A percentile compares a stretch with the other conserved stretches of the same genome.
Conservation (phyloP, 2,888 invertebrate genomes). For the Sphaerophoria taeniata region DNA sequence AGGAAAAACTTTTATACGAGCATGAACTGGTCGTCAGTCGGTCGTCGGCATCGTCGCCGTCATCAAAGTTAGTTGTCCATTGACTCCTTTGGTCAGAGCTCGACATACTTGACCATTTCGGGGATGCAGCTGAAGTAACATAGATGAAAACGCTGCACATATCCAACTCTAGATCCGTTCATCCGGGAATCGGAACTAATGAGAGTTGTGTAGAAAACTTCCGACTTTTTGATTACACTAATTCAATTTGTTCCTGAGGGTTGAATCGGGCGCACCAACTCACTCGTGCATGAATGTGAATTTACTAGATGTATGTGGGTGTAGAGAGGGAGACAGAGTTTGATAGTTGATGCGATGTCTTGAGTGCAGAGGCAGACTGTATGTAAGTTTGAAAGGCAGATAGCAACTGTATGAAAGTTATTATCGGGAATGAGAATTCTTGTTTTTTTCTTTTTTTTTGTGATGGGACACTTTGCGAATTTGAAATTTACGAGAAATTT, state of each 20-base stretch:
- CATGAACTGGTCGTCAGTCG: conserved; percentile 44
- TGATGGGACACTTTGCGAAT: conserved; percentile 69
- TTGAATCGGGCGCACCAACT: conserved; percentile 17
- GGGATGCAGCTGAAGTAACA: conserved; percentile 18
- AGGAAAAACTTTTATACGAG: conserved; percentile 62
- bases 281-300: conserved; percentile 30
- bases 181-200: conserved; percentile 74
- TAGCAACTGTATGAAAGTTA: conserved; percentile 64
- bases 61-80: conserved; percentile 22
- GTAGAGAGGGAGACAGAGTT: neutral
- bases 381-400: conserved; percentile 9
- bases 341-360: conserved; percentile 72
- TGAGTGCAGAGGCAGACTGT: conserved; percentile 30
- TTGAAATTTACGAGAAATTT: conserved; percentile 70
- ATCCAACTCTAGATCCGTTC: conserved; percentile 59
- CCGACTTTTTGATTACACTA: conserved; percentile 77
- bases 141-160: conserved; percentile 35
- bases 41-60: conserved; percentile 16
- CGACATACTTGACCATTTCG: conserved; percentile 61
- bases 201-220: conserved; percentile 75
- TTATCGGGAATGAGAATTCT: conserved; percentile 66
- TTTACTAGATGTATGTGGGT: neutral
- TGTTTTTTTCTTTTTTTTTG: conserved; percentile 24
- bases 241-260: conserved; percentile 76
- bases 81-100: conserved; percentile 41